Percentiles rank a stretch among this genome's conserved stretches.
Evolutionary conservation across 2,113 vertebrate species (phyloP).

Genomic region (Peucedramus taeniatus): DNA sequence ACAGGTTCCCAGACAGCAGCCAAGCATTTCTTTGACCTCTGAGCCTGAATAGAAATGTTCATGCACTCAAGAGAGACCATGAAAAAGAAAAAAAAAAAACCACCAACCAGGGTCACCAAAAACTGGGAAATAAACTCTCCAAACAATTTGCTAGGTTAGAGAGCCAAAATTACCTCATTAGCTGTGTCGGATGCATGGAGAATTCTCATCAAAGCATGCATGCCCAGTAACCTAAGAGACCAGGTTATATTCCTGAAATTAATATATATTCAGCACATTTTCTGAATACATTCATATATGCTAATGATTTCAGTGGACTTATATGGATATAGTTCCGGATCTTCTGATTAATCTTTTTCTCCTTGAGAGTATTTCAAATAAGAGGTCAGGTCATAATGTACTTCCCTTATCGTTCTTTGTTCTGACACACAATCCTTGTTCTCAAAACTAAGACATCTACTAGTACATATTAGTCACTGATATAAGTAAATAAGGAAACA

Average conservation of each 20-base stretch:
- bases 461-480: background rate
- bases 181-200: accelerated
- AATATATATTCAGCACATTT: background rate
- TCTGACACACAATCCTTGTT: background rate
- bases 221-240: background rate
- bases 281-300: background rate
- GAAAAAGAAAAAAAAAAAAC: background rate
- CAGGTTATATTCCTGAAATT: background rate
- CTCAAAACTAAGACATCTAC: background rate
- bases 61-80: background rate
- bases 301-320: background rate
- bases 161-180: background rate
- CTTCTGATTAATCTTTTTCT: background rate
- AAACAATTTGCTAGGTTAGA: background rate
- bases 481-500: background rate
- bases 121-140: background rate
- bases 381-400: background rate
- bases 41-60: background rate
- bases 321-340: background rate
- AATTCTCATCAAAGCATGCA: background rate
- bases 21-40: background rate
- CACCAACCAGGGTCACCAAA: accelerated
- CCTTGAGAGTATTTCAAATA: background rate
- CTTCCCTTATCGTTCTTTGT: background rate
- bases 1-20: background rate